Conservation (phyloP, 2,113 vertebrate genomes). For the Hemibagrus wyckioides region DNA sequence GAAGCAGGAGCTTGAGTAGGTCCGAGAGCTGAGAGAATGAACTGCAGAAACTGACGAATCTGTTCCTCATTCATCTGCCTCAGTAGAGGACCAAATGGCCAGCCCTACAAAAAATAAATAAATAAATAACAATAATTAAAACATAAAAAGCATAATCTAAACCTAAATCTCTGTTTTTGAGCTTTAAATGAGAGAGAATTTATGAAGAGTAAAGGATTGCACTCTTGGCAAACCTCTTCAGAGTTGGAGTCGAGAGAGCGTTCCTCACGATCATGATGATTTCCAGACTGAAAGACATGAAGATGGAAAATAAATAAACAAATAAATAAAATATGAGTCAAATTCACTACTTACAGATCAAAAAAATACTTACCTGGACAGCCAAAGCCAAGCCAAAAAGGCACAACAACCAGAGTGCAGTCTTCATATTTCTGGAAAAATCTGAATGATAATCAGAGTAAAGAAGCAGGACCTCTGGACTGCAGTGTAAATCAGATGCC, state of each 20-base stretch:
- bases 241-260: conserved; percentile 37
- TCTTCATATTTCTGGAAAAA: conserved; percentile 63
- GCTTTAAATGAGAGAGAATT: neutral
- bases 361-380: conserved; percentile 59
- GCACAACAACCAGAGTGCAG: conserved; percentile 55
- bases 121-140: neutral
- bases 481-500: neutral
- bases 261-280: neutral
- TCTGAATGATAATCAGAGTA: neutral
- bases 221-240: conserved; percentile 40
- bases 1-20: neutral
- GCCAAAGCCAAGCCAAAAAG: conserved; percentile 61
- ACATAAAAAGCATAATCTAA: neutral
- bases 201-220: neutral
- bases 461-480: too few relatives aligned
- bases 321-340: neutral
- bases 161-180: neutral
- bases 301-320: neutral
- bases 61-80: neutral
- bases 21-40: neutral
- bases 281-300: conserved; percentile 27
- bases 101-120: neutral
- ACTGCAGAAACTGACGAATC: conserved; percentile 21
- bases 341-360: neutral
- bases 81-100: neutral